Evolutionary conservation across 2,113 vertebrate species (phyloP).

Genomic region (Chaetura pelagica): DNA sequence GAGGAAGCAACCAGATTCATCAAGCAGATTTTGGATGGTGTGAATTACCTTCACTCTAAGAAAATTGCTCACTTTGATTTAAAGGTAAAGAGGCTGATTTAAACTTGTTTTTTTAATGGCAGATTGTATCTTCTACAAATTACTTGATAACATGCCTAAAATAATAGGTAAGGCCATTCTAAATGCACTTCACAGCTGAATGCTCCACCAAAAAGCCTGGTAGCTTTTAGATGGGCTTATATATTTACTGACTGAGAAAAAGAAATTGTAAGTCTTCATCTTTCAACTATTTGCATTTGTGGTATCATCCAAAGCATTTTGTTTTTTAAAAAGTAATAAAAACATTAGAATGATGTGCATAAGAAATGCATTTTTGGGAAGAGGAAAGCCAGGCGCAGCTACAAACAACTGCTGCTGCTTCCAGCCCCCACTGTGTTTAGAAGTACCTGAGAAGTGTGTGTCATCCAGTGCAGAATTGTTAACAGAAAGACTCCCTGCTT

Average conservation of each 20-base stretch:
- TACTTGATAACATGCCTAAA: background rate
- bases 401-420: background rate
- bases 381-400: background rate
- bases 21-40: conserved; percentile 95
- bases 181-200: background rate
- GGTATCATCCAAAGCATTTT: background rate
- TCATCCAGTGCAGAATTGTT: background rate
- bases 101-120: background rate
- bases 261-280: background rate
- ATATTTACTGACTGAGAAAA: background rate
- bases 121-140: background rate
- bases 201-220: background rate
- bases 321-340: background rate
- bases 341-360: no score
- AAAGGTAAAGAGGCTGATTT: conserved; percentile 82
- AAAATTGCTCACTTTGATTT: conserved; percentile 96
- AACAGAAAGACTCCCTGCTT: background rate
- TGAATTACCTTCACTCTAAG: conserved; percentile 92
- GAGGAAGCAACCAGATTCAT: conserved; percentile 97
- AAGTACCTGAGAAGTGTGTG: background rate
- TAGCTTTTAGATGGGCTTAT: background rate
- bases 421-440: background rate
- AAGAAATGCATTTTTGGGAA: background rate
- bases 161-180: background rate
- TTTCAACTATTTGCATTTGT: background rate